phyloP scores from a whole-genome alignment of 64 coral and sea anemone species.

The Hydrozoanthus tunicans region DNA sequence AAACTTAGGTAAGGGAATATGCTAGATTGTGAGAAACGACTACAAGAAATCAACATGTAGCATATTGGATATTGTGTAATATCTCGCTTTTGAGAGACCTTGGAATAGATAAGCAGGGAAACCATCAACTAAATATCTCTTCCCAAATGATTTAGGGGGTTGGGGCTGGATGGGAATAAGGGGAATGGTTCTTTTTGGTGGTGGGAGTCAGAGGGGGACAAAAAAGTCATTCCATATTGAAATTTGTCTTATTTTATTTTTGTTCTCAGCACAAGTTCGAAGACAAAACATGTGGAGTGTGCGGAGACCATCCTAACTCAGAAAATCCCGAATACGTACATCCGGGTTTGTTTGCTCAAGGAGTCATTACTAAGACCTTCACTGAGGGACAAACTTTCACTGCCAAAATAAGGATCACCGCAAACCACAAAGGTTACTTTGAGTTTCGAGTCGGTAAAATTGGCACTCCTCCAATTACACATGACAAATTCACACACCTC shows the following conservation, averaged over 20 bases:
- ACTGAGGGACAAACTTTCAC: conserved; percentile 43
- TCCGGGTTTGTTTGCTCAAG: conserved; percentile 26
- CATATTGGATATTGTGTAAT: too few species aligned
- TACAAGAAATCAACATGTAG: background rate
- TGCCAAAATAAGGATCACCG: conserved; percentile 25
- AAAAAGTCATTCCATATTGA: too few species aligned
- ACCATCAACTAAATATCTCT: too few species aligned
- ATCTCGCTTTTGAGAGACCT: too few species aligned
- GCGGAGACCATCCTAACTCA: conserved; percentile 37
- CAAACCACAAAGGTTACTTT: conserved; percentile 61
- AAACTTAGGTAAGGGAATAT: too few species aligned
- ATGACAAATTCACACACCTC: conserved; percentile 56
- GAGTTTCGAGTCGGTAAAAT: conserved; percentile 60
- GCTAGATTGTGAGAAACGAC: background rate
- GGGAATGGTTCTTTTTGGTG: background rate
- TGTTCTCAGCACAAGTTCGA: conserved; percentile 43
- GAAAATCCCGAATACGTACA: conserved; percentile 22
- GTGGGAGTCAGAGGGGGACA: too few species aligned
- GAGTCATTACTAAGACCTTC: conserved; percentile 37
- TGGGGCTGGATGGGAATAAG: too few species aligned
- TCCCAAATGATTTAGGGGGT: too few species aligned
- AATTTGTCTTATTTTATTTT: too few species aligned
- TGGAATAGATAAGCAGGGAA: too few species aligned
- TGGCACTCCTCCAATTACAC: conserved; percentile 47
- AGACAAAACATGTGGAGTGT: conserved; percentile 55